Conservation (phyloP, 2,888 invertebrate genomes). For the Chaitophorus viminalis region DNA sequence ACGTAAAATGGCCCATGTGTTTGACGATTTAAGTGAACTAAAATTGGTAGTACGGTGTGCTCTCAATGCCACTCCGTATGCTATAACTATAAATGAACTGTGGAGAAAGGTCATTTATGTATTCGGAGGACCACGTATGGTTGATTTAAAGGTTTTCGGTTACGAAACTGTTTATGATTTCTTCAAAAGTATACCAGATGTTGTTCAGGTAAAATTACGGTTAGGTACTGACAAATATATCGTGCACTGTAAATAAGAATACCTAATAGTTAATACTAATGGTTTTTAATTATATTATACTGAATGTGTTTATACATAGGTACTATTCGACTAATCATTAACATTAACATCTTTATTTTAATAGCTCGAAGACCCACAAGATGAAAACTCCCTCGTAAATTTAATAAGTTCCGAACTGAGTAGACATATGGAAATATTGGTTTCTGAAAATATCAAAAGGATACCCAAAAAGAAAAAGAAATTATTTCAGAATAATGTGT, state of each 20-base stretch:
- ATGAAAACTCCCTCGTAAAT: conserved; percentile 20
- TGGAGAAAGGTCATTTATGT: conserved; percentile 5
- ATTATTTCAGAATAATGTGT: not conserved
- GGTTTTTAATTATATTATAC: not conserved
- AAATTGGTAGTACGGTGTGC: conserved; percentile 27
- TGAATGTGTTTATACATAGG: not conserved
- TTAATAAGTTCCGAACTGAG: conserved; percentile 46
- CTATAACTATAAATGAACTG: conserved; percentile 34
- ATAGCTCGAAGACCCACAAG: conserved; percentile 32
- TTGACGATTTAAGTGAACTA: not conserved
- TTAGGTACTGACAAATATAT: too few relatives aligned
- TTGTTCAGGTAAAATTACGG: conserved; percentile 4
- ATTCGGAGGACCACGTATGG: not conserved
- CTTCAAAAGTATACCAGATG: conserved; percentile 29
- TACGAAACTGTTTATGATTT: conserved; percentile 5
- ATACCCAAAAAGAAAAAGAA: not conserved
- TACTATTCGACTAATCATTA: too few relatives aligned
- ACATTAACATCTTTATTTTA: not conserved
- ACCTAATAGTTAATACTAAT: too few relatives aligned
- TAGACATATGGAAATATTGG: conserved; percentile 26
- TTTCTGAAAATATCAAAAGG: conserved; percentile 22
- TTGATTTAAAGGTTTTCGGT: conserved; percentile 14
- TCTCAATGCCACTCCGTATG: not conserved
- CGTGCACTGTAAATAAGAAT: too few relatives aligned
- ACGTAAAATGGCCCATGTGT: not conserved